Evolutionary conservation across 1,140 invertebrate genomes (phyloP).

Genomic region (Leguminivora glycinivorella): DNA sequence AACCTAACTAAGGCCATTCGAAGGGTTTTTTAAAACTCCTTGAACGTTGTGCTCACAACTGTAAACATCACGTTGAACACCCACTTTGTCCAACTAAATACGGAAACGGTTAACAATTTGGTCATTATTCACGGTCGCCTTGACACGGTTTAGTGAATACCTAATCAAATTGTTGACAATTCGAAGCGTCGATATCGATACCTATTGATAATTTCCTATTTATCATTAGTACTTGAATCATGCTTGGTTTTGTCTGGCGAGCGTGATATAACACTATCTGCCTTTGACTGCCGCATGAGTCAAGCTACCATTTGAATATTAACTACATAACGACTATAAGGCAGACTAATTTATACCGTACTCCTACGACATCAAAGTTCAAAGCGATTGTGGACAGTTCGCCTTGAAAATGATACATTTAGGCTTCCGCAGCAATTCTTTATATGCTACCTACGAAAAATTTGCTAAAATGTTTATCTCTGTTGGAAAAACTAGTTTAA

Average conservation of each 20-base stretch:
- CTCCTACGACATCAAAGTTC: neutral
- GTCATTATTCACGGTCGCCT: slow-evolving; percentile 14
- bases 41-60: slow-evolving; percentile 2
- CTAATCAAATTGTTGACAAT: slow-evolving; percentile 1
- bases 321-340: neutral
- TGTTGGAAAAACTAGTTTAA: too few species aligned
- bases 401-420: neutral
- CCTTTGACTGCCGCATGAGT: slow-evolving; percentile 19
- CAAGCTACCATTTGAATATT: slow-evolving; percentile 4
- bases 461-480: neutral
- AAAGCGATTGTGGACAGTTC: neutral
- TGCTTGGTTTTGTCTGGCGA: slow-evolving; percentile 4
- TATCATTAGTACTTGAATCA: slow-evolving; percentile 18
- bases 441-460: neutral
- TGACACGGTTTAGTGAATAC: slow-evolving; percentile 9
- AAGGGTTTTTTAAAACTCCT: slow-evolving; percentile 22
- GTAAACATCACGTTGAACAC: slow-evolving; percentile 5
- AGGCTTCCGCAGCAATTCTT: neutral
- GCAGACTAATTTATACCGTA: neutral
- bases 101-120: slow-evolving; percentile 19
- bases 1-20: slow-evolving; percentile 17
- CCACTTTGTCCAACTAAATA: neutral
- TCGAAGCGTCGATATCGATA: neutral
- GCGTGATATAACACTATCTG: slow-evolving; percentile 13
- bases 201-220: slow-evolving; percentile 10